Evolutionary conservation across 2,888 invertebrate genomes (phyloP).

Genomic region (Monopis laevigella): DNA sequence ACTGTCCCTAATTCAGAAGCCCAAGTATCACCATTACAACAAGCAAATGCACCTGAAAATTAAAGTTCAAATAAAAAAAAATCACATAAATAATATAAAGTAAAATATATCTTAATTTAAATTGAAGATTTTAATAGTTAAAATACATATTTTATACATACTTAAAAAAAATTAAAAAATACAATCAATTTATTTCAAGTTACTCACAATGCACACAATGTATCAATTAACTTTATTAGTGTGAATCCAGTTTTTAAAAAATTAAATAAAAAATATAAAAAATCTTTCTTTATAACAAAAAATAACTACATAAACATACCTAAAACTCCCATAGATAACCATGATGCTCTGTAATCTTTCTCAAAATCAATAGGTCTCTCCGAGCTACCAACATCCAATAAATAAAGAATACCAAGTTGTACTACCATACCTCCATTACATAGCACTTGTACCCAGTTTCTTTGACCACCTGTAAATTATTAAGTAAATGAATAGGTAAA

Average conservation of each 20-base stretch:
- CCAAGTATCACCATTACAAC: constrained; percentile 91
- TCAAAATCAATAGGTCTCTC: constrained; percentile 83
- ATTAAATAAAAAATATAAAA: no score
- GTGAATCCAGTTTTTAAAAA: no score
- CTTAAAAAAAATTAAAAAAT: neutral
- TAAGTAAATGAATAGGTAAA: neutral
- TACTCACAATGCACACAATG: no score
- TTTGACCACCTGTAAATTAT: constrained; percentile 76
- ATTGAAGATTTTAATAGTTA: no score
- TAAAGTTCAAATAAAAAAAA: no score
- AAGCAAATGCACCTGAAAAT: constrained; percentile 73
- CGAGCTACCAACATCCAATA: constrained; percentile 81
- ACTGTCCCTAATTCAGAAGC: constrained; percentile 89
- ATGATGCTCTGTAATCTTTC: constrained; percentile 79
- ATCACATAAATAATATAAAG: no score
- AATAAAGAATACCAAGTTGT: constrained; percentile 78
- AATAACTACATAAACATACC: constrained; percentile 51
- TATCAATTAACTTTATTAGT: no score
- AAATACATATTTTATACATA: neutral
- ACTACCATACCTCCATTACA: constrained; percentile 92
- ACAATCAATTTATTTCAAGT: no score
- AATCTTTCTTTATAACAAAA: no score
- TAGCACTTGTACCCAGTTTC: constrained; percentile 90
- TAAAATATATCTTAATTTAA: no score
- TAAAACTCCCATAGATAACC: constrained; percentile 82